A percentile compares a stretch with the other conserved stretches of the same genome.
phyloP scores from a whole-genome alignment of 2,888 invertebrate genomes.

The Seladonia tumulorum region DNA sequence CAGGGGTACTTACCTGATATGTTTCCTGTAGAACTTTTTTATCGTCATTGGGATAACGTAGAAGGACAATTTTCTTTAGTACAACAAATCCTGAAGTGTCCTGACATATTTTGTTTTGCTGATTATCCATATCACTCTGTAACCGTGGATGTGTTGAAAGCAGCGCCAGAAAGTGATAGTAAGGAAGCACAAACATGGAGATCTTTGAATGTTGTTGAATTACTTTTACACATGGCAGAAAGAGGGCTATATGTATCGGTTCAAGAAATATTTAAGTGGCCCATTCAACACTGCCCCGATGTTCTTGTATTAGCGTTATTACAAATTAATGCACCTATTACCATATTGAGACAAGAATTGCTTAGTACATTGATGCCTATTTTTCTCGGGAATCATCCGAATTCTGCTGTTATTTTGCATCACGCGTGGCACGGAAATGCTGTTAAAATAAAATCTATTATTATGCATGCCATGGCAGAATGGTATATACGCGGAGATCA shows the following conservation, averaged over 20 bases:
- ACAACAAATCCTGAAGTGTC: constrained; percentile 93
- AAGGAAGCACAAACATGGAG: constrained; percentile 97
- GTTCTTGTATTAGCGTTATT: constrained; percentile 94
- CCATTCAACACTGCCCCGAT: constrained; percentile 97
- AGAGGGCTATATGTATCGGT: constrained; percentile 93
- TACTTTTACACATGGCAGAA: constrained; percentile 94
- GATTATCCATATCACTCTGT: constrained; percentile 96
- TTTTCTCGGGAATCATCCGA: constrained; percentile 97
- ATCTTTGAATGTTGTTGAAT: constrained; percentile 95
- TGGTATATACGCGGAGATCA: constrained; percentile 97
- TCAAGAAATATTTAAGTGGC: constrained; percentile 95
- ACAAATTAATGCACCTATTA: constrained; percentile 93
- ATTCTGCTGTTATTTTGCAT: constrained; percentile 97
- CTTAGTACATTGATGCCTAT: constrained; percentile 95
- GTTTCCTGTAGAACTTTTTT: constrained; percentile 95
- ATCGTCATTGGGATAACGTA: constrained; percentile 96
- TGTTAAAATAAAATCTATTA: constrained; percentile 90
- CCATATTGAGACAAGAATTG: constrained; percentile 93
- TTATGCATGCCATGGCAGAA: constrained; percentile 99
- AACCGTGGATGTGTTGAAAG: constrained; percentile 94
- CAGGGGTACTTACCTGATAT: constrained; percentile 89
- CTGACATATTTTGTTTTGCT: constrained; percentile 97
- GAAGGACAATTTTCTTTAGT: constrained; percentile 97
- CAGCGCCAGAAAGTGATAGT: constrained; percentile 97
- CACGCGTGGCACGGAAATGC: constrained; percentile 97